Evolutionary conservation across 2,888 invertebrate species (phyloP).

Genomic region (Trisateles emortualis): DNA sequence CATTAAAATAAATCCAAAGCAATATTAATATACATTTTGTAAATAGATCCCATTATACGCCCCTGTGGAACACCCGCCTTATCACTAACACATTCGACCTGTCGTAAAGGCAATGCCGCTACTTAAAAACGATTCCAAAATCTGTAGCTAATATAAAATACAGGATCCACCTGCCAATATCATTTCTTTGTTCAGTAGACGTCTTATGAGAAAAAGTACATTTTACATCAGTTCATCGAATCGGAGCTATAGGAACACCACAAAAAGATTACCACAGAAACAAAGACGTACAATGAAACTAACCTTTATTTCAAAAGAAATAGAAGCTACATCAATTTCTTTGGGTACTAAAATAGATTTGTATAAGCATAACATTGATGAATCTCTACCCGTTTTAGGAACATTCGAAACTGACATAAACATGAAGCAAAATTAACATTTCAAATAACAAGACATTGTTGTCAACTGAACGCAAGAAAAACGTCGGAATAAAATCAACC

Average conservation of each 20-base stretch:
- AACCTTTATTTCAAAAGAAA: slow-evolving; percentile 3
- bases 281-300: slow-evolving; percentile 15
- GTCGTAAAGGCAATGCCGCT: slow-evolving; percentile 49
- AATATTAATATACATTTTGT: not conserved
- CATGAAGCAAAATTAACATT: slow-evolving; percentile 80
- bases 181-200: slow-evolving; percentile 73
- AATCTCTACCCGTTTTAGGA: slow-evolving; percentile 77
- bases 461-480: slow-evolving; percentile 67
- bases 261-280: slow-evolving; percentile 17
- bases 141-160: slow-evolving; percentile 71
- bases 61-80: slow-evolving; percentile 24
- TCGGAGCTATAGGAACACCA: slow-evolving; percentile 59
- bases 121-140: slow-evolving; percentile 61
- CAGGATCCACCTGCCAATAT: slow-evolving; percentile 81
- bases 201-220: slow-evolving; percentile 65
- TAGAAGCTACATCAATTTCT: not conserved
- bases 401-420: slow-evolving; percentile 76
- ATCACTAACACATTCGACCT: slow-evolving; percentile 40
- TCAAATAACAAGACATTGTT: slow-evolving; percentile 77
- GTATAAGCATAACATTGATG: slow-evolving; percentile 73
- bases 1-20: not conserved
- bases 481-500: slow-evolving; percentile 62
- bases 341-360: slow-evolving; percentile 34
- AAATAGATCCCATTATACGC: slow-evolving; percentile 7
- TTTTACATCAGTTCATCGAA: slow-evolving; percentile 79